A percentile compares a stretch with the other conserved stretches of the same genome.
Conservation (phyloP, 2,888 invertebrate species). For the Omphaloscelis lunosa region DNA sequence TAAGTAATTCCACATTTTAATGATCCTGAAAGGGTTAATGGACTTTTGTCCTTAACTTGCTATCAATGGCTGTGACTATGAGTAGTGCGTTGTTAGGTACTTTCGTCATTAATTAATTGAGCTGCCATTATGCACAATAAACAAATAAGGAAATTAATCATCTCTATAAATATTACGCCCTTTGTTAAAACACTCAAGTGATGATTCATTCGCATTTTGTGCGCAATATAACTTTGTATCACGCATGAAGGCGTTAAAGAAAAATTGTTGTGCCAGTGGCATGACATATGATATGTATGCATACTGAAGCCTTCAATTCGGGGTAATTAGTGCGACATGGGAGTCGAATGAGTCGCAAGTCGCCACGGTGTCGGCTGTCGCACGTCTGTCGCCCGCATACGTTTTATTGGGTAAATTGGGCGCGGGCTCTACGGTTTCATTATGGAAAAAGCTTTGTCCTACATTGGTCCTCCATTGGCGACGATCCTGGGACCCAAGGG, state of each 20-base stretch:
- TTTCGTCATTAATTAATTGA: constrained; percentile 38
- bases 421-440: constrained; percentile 79
- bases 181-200: constrained; percentile 44
- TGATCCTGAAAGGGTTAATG: constrained; percentile 31
- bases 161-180: constrained; percentile 55
- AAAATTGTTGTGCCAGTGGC: constrained; percentile 39
- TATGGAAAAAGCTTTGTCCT: constrained; percentile 81
- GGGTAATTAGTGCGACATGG: constrained; percentile 83
- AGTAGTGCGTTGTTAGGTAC: constrained; percentile 20
- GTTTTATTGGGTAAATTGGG: constrained; percentile 88
- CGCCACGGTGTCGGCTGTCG: constrained; percentile 73
- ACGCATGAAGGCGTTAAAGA: constrained; percentile 42
- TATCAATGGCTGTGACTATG: constrained; percentile 42
- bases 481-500: constrained; percentile 75
- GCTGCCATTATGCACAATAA: constrained; percentile 19
- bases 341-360: constrained; percentile 73
- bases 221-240: constrained; percentile 40
- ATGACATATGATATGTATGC: constrained; percentile 74
- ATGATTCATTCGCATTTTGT: constrained; percentile 56
- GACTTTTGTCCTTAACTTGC: constrained; percentile 1
- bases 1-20: constrained; percentile 17
- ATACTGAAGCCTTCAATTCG: constrained; percentile 78
- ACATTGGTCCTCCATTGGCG: constrained; percentile 67
- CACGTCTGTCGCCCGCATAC: constrained; percentile 83
- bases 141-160: constrained; percentile 53